phyloP scores from a whole-genome alignment of 1,140 invertebrate genomes.

The Rhopalosiphum maidis region DNA sequence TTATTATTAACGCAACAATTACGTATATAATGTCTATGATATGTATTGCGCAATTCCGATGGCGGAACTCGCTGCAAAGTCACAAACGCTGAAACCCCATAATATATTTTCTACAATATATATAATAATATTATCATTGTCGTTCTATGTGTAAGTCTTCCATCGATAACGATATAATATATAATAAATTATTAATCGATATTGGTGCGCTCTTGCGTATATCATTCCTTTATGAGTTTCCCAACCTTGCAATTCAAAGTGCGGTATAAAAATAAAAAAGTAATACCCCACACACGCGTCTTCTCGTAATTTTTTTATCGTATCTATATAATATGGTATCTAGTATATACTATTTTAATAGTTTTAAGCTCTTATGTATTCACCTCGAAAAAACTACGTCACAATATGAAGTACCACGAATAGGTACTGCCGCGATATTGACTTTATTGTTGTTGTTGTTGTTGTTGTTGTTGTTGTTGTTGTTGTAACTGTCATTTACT shows the following conservation, averaged over 20 bases:
- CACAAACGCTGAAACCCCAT: not conserved
- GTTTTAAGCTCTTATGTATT: not conserved
- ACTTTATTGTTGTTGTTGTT: not conserved
- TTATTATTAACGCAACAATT: not conserved
- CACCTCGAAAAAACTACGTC: not conserved
- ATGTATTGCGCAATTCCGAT: not conserved
- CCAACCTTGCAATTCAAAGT: not conserved
- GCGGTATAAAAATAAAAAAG: too few relatives aligned
- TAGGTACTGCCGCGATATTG: not conserved
- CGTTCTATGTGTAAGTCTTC: not conserved
- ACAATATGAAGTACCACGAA: not conserved
- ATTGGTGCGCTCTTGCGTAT: not conserved
- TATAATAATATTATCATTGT: not conserved
- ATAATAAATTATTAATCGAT: conserved; percentile 10
- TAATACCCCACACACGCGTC: too few relatives aligned
- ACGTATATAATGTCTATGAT: not conserved
- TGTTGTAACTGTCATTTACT: not conserved
- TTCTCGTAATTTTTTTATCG: not conserved
- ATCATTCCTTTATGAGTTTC: not conserved
- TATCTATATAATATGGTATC: not conserved
- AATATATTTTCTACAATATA: not conserved
- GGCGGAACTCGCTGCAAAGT: not conserved
- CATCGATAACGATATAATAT: not conserved
- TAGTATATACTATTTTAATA: not conserved
- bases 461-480: not conserved